Base-by-base conservation (phyloP, 2,888 invertebrate genomes). In the Metopia argyrocephala region DNA sequence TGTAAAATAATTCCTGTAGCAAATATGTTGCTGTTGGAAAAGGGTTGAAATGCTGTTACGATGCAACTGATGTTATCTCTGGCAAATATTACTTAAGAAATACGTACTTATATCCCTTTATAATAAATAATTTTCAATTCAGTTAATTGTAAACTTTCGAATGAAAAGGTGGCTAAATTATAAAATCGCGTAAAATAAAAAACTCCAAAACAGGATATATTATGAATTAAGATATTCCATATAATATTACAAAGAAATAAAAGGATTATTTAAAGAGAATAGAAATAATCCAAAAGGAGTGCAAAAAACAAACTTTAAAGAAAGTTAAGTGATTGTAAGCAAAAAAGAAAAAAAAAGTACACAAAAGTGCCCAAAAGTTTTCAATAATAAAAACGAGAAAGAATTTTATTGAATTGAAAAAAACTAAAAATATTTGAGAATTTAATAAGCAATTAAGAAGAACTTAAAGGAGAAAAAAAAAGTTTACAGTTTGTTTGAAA, bases 141-240 rank as follows among this genome's bases (percentile, higher is more conserved):
- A 81, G 81, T 81, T 78, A 81, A 75, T 78, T 74, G 70, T 75
- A 75, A 81, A 78, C 78, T 78, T 78, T 81, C 25, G 66, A 70
- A 70, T 62, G 81, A 20, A 20, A 56, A 69, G 81, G 78, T 78
- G 74, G 31, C 31, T 18, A 18, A 38, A 38, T 15, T 6, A 2
- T 12, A 4, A 38, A 38, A 38, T 1, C 38, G 38, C 12, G 4
- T 15, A 2, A 31, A 3, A 38, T 15, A 4, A 15, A 15, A 38
- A 12, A 3, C 38, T 38, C 15, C 3, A 38, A 3, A 38, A 15
- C 15, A 15, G 2, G n/a, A n/a, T n/a, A n/a, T 15, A 12, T 38
- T 3, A 38, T 3, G 38, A 4, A 38, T 15, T 12, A 12, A 38
- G 15, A 38, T 38, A 38, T 38, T 15, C 38, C 1, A 38, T 12